phyloP scores from a whole-genome alignment of 1,140 invertebrate species.

The Polypedilum vanderplanki region DNA sequence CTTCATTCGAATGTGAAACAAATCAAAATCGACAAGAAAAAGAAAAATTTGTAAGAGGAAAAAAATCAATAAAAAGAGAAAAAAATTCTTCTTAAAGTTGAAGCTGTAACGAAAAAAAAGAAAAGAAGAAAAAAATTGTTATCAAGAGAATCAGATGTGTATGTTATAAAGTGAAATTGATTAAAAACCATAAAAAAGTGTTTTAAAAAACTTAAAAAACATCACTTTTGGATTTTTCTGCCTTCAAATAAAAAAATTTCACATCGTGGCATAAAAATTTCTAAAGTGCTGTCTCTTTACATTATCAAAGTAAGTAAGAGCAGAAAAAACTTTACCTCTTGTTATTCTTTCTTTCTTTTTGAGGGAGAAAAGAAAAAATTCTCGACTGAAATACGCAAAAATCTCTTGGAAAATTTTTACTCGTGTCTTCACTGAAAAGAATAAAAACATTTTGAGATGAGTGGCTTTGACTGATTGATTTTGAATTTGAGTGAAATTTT shows the following conservation, averaged over 20 bases:
- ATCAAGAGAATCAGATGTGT: too few relatives aligned
- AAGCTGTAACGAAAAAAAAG: neutral
- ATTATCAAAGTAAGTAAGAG: constrained; percentile 5
- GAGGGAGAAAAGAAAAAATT: neutral
- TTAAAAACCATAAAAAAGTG: constrained; percentile 25
- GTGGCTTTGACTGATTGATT: too few relatives aligned
- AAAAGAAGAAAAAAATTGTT: neutral
- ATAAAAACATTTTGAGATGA: too few relatives aligned
- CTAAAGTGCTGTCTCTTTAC: constrained; percentile 12
- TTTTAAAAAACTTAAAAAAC: neutral
- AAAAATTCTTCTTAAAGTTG: constrained; percentile 15
- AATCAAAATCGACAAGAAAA: neutral
- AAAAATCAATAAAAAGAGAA: neutral
- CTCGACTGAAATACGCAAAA: too few relatives aligned
- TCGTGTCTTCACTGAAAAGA: too few relatives aligned
- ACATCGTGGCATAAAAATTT: constrained; percentile 4
- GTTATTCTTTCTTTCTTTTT: neutral
- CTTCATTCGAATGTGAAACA: constrained; percentile 1
- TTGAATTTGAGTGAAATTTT: too few relatives aligned
- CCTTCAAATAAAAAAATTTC: neutral
- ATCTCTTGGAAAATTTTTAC: too few relatives aligned
- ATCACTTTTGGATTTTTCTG: neutral
- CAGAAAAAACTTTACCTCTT: neutral
- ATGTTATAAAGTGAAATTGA: constrained; percentile 22
- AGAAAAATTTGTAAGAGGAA: neutral